These are phyloP conservation scores for Cladopsammia gracilis DNA, from an alignment of 64 coral and sea anemone species.

Conservation along the genomic window DNA sequence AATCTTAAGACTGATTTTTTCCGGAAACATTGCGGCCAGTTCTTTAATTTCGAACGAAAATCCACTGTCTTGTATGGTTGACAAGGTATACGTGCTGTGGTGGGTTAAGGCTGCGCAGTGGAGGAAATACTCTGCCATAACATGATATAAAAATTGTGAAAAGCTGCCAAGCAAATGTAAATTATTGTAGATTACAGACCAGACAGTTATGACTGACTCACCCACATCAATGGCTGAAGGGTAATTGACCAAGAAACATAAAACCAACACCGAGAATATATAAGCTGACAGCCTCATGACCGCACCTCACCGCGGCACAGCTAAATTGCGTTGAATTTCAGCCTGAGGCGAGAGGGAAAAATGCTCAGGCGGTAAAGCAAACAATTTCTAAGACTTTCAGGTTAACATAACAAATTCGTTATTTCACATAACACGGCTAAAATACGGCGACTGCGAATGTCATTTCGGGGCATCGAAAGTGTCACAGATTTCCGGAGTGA, in stretches of 20 bases:
- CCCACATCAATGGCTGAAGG: background rate
- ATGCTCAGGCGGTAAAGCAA: background rate
- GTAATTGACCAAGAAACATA: background rate
- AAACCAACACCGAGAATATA: background rate
- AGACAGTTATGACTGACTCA: constrained; percentile 8
- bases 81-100: too few relatives aligned
- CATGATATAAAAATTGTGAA: background rate
- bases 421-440: background rate
- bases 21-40: too few relatives aligned
- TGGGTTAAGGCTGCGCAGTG: too few relatives aligned
- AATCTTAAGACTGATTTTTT: too few relatives aligned
- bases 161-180: constrained; percentile 5
- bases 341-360: background rate
- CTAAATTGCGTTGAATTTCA: background rate
- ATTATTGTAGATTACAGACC: constrained; percentile 15
- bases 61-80: too few relatives aligned
- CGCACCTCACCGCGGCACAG: background rate
- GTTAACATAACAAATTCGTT: constrained; percentile 14
- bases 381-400: background rate
- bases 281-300: background rate
- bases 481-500: constrained; percentile 28
- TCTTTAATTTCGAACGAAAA: too few relatives aligned
- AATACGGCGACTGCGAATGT: background rate
- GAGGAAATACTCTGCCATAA: background rate
- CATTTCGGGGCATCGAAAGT: background rate